These are phyloP conservation scores for Stomorhina lunata DNA, from an alignment of 2,888 invertebrate genomes.

Conservation along the genomic window DNA sequence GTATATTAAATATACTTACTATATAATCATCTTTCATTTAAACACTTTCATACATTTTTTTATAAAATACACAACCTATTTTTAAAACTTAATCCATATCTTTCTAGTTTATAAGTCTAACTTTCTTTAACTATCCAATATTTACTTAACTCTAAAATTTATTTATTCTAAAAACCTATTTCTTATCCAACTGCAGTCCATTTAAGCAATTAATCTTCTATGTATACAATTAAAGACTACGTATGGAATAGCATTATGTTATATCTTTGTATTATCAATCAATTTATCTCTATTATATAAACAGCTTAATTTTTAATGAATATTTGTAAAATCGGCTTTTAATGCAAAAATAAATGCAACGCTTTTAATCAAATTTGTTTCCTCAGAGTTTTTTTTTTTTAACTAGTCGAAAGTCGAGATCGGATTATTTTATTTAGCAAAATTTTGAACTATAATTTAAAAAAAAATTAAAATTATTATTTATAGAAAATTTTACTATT, in stretches of 20 bases:
- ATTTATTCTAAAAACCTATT: background rate
- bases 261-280: too few relatives aligned
- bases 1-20: conserved; percentile 8
- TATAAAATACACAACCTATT: too few relatives aligned
- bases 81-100: background rate
- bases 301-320: background rate
- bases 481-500: too few relatives aligned
- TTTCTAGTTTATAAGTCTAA: background rate
- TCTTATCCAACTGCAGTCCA: background rate
- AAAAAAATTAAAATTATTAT: too few relatives aligned
- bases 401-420: too few relatives aligned
- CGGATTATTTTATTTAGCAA: too few relatives aligned
- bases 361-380: conserved; percentile 41
- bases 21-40: background rate
- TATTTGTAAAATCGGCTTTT: conserved; percentile 26
- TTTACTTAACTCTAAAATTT: background rate
- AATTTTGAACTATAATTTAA: too few relatives aligned
- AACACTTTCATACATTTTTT: conserved; percentile 15
- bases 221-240: too few relatives aligned
- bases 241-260: too few relatives aligned
- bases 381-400: conserved; percentile 21
- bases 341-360: conserved; percentile 33
- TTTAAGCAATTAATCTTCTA: background rate
- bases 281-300: background rate
- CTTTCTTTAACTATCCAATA: background rate